These are phyloP conservation scores for Chamaea fasciata DNA, from an alignment of 2,113 vertebrate species.

Conservation along the genomic window DNA sequence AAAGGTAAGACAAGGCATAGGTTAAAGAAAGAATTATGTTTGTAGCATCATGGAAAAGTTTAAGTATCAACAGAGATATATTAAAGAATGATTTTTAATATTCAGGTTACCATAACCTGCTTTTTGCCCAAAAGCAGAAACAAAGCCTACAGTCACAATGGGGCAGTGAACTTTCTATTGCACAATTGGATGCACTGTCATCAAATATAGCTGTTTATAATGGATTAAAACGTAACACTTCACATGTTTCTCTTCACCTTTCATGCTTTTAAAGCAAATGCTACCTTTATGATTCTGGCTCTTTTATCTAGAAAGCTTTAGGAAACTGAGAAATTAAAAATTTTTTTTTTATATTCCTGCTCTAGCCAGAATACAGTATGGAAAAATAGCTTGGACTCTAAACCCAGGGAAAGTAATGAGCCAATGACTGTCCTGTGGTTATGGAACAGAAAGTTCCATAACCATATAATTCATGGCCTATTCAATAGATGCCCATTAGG, in stretches of 20 bases:
- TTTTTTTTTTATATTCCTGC: neutral
- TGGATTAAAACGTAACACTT: neutral
- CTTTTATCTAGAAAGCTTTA: neutral
- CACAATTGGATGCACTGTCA: neutral
- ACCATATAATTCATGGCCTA: neutral
- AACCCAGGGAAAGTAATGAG: neutral
- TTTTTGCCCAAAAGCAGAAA: neutral
- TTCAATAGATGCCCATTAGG: neutral
- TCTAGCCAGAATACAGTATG: neutral
- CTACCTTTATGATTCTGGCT: neutral
- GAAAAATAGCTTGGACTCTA: neutral
- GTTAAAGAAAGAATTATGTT: neutral
- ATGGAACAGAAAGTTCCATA: neutral
- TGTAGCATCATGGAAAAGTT: neutral
- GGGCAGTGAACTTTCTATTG: neutral
- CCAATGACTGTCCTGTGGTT: neutral
- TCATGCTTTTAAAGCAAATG: neutral
- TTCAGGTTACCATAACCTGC: neutral
- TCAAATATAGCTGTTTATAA: neutral
- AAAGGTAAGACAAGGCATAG: neutral
- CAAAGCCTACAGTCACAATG: neutral
- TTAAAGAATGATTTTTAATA: neutral
- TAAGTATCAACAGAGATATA: neutral
- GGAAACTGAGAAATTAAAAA: neutral
- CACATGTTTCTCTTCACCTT: neutral